phyloP scores from a whole-genome alignment of 2,888 invertebrate genomes.

The Lasioglossum lativentre region DNA sequence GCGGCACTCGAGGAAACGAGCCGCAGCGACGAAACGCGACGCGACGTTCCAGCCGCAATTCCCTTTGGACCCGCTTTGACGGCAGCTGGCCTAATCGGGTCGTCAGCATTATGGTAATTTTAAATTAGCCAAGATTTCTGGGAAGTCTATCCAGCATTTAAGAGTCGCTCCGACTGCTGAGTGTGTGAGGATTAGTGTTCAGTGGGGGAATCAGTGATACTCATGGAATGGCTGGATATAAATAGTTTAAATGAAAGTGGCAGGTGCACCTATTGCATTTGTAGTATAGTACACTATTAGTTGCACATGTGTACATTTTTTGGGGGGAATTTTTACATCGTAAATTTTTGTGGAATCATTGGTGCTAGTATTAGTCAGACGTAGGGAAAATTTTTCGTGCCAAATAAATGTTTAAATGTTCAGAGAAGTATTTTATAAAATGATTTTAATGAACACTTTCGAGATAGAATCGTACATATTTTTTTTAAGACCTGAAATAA shows the following conservation, averaged over 20 bases:
- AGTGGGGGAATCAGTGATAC: background rate
- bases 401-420: no score
- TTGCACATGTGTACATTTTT: background rate
- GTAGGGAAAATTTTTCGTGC: background rate
- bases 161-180: background rate
- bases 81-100: conserved; percentile 22
- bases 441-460: background rate
- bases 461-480: background rate
- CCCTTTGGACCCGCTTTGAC: conserved; percentile 28
- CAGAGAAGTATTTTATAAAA: background rate
- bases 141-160: background rate
- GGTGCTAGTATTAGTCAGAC: background rate
- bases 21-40: background rate
- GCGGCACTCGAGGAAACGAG: conserved; percentile 7
- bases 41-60: background rate
- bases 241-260: no score
- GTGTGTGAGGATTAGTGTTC: background rate
- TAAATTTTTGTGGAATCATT: background rate
- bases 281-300: no score
- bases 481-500: background rate
- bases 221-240: background rate
- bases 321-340: background rate
- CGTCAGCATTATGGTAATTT: conserved; percentile 16
- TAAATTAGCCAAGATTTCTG: background rate
- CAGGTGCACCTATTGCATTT: no score